Evolutionary conservation across 1,140 invertebrate genomes (phyloP), one percentile per base, ranked within the genome.

Genomic region (Euura lappo): DNA sequence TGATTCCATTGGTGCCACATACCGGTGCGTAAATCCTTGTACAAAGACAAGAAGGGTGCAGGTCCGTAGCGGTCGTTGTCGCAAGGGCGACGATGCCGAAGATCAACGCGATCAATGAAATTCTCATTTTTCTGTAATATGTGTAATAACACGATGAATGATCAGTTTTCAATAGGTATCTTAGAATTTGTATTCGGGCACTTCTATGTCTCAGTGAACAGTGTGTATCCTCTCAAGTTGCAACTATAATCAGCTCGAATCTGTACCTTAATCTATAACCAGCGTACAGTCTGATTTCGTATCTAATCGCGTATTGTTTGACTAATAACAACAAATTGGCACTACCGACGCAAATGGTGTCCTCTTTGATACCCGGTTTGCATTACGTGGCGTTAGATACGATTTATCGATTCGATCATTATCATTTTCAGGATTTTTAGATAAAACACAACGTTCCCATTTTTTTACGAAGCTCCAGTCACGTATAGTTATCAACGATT

Each of bases 1-100:
- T 87, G 4, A 47, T 74, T 0, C 80, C 80, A 76, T 86, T 81
- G n/a, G 84, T 84, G 4, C 82, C 87, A 72, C 88, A 89, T 1
- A 88, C 64, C 0, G 88, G 88, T 2, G 75, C 45, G 70, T 84
- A 88, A 13, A 87, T 80, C 72, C 81, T 82, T 4, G 79, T 72
- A 76, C 88, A 89, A 2, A 85, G 73, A 71, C 88, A 89, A 6
- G 66, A 28, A 72, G 72, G 71, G 3, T 8, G 71, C 4, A 8
- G 44, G 65, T 77, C 72, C 13, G 10, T n/a, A 60, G 8, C 51
- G 51, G 51, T 11, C 4, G 51, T 60, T 3, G 2, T 60, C 51
- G 51, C 51, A 60, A 60, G 13, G 6, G 51, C 51, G 51, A 60
- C 13, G 8, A 60, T 60, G 8, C 8, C 51, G 8, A 60, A n/a